phyloP scores from a whole-genome alignment of 2,113 vertebrate species.

The Coturnix japonica region DNA sequence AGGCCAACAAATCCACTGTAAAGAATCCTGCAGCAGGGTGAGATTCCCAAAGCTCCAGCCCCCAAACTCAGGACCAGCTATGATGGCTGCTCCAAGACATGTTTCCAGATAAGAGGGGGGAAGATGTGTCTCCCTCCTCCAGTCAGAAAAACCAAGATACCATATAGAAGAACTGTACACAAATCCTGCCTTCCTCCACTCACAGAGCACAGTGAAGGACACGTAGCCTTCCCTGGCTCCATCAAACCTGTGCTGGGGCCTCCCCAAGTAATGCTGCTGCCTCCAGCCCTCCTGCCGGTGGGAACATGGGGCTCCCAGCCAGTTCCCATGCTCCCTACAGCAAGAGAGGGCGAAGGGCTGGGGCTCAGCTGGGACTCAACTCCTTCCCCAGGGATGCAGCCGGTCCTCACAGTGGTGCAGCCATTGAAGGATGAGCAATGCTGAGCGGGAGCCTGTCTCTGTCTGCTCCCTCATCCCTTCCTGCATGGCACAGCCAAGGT shows the following conservation, averaged over 20 bases:
- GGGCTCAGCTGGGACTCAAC: constrained; percentile 1
- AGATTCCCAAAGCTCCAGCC: background rate
- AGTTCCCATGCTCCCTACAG: constrained; percentile 25
- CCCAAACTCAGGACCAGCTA: rapidly evolving
- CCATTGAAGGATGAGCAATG: rapidly evolving
- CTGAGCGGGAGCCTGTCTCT: background rate
- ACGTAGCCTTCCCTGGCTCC: background rate
- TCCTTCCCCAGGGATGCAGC: background rate
- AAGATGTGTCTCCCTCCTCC: background rate
- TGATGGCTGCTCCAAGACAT: background rate
- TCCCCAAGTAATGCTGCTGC: background rate
- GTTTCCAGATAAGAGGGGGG: background rate
- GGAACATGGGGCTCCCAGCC: rapidly evolving
- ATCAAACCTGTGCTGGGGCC: background rate
- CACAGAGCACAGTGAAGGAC: background rate
- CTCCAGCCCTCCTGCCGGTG: background rate
- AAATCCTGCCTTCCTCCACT: background rate
- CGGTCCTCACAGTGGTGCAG: rapidly evolving
- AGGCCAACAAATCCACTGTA: background rate
- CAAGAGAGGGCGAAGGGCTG: background rate
- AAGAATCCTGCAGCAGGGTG: background rate
- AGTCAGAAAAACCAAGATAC: background rate
- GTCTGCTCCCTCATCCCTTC: background rate
- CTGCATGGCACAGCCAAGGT: background rate
- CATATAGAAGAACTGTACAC: rapidly evolving